Base-by-base conservation (phyloP, 2,797 vertebrate species). In the Gobionotothen gibberifrons region DNA sequence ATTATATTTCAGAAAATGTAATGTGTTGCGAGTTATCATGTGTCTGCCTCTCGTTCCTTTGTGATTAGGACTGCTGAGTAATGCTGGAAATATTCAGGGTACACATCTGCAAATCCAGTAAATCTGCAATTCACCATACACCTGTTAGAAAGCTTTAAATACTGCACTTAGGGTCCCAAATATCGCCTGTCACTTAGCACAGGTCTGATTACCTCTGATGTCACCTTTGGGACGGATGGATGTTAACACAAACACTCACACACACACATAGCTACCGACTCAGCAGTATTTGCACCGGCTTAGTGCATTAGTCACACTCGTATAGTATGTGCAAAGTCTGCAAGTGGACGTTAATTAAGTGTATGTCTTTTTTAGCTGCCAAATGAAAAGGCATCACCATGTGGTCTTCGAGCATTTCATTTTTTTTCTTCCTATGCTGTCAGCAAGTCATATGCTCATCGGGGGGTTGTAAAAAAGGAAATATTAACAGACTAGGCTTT, bases 141-240 rank as follows among this genome's bases (percentile, higher is more conserved):
- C 64, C 84, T 81, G 83, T 85, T 80, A 6, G 52, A 68, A 68
- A 51, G 73, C 64, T 85, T 86, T 60, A 81, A 80, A 73, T 65
- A 42, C 78, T 51, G 65, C 66, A 51, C 61, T 80, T 39, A 60
- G 69, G 61, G 16, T 72, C 59, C 52, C 32, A 78, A 58, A 74
- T 72, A 76, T 83, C 71, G 10, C 69, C 70, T 81, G 76, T 85
- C 74, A 49, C 57, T 46, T 21, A 62, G 78, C 71, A 42, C 67
- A 72, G 85, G 47, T 85, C 85, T 80, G 73, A 79, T 92, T 91
- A 83, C 84, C 13, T 1, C 76, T 82, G 85, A 91, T 88, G 78
- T 86, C 74, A 86, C 81, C 72, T 85, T 77, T 49, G 60, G 78
- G 69, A 78, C 69, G 70, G 81, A 61, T 72, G 59, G 81, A 68